A percentile compares a stretch with the other conserved stretches of the same genome.
Conservation (phyloP, 2,888 invertebrate genomes). For the Falcaria lacertinaria region DNA sequence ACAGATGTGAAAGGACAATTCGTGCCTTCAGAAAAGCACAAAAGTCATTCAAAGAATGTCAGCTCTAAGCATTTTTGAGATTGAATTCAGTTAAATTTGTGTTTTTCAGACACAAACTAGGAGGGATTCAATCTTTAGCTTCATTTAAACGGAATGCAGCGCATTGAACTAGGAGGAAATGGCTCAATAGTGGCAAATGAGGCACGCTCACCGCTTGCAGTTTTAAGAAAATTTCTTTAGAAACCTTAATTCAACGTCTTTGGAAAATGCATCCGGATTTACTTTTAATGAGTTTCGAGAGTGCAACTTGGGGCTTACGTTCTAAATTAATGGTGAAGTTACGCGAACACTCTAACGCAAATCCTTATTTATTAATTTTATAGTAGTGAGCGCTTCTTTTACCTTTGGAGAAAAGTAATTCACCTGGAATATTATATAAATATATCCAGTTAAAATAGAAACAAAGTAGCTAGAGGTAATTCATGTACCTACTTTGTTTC, state of each 20-base stretch:
- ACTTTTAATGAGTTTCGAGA: slow-evolving; percentile 77
- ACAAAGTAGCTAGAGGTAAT: too few relatives aligned
- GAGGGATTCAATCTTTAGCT: slow-evolving; percentile 50
- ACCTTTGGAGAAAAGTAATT: neutral
- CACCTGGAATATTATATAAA: neutral
- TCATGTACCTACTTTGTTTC: too few relatives aligned
- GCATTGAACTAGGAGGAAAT: slow-evolving; percentile 54
- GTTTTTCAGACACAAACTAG: slow-evolving; percentile 38
- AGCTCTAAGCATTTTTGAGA: too few relatives aligned
- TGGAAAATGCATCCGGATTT: slow-evolving; percentile 74
- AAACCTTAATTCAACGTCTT: slow-evolving; percentile 73
- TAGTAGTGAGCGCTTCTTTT: slow-evolving; percentile 11
- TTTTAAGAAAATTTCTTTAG: slow-evolving; percentile 71
- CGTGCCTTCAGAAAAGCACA: too few relatives aligned
- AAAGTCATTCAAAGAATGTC: too few relatives aligned
- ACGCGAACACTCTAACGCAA: slow-evolving; percentile 30
- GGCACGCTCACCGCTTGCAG: slow-evolving; percentile 63
- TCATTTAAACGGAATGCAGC: slow-evolving; percentile 52
- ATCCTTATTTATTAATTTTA: slow-evolving; percentile 36
- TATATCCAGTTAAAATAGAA: too few relatives aligned
- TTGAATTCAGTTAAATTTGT: slow-evolving; percentile 21
- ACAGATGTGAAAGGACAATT: too few relatives aligned
- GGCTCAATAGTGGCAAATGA: slow-evolving; percentile 75
- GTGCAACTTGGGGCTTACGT: slow-evolving; percentile 70
- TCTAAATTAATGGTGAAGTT: slow-evolving; percentile 62